phyloP scores from a whole-genome alignment of 2,113 vertebrate genomes.

The Odontophorus gujanensis region DNA sequence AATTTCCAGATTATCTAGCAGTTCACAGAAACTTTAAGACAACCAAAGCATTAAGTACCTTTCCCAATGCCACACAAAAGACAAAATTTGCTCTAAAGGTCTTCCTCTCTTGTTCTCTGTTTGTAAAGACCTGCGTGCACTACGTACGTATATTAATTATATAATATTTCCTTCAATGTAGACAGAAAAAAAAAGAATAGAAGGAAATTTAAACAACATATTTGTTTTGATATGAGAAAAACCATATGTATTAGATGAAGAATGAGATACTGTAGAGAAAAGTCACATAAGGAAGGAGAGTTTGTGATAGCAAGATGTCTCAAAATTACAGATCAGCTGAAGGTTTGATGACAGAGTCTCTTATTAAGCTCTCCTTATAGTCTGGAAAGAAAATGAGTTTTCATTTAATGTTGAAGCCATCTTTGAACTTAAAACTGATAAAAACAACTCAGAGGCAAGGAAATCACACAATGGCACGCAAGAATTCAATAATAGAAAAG shows the following conservation, averaged over 20 bases:
- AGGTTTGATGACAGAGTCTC: background rate
- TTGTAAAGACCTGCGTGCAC: background rate
- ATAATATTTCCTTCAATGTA: background rate
- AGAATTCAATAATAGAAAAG: background rate
- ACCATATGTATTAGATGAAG: background rate
- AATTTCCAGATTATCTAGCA: background rate
- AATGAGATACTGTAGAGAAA: background rate
- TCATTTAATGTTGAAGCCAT: background rate
- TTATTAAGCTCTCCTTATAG: background rate
- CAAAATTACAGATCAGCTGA: background rate
- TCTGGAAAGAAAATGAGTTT: background rate
- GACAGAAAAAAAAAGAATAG: background rate
- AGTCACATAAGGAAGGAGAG: background rate
- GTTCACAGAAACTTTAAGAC: background rate
- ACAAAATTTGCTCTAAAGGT: background rate
- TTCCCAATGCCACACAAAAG: background rate
- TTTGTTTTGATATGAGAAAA: background rate
- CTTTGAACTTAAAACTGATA: background rate
- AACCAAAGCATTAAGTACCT: background rate
- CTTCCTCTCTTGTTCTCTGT: background rate
- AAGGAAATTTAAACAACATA: background rate
- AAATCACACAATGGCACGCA: background rate
- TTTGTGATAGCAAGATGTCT: background rate
- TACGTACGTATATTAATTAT: accelerated
- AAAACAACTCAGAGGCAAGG: background rate